Conservation (phyloP, 2,888 invertebrate species). For the Hanleya hanleyi region DNA sequence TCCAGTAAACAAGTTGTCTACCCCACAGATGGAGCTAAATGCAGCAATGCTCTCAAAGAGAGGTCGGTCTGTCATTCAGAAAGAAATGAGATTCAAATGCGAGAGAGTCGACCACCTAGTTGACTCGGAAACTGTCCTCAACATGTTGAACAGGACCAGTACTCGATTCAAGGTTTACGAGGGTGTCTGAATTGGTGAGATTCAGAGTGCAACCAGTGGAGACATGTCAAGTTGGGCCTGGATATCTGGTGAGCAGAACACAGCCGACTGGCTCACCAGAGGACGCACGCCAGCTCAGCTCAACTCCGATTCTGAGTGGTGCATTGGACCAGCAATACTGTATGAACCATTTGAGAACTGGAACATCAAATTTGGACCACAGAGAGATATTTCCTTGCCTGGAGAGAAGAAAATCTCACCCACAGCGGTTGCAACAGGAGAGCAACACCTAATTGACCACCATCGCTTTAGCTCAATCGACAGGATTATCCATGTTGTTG, state of each 20-base stretch:
- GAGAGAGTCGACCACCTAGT: not conserved
- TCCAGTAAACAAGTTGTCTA: slow-evolving; percentile 6
- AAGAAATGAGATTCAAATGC: slow-evolving; percentile 7
- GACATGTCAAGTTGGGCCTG: slow-evolving; percentile 10
- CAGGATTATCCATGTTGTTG: not conserved
- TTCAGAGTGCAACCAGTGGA: slow-evolving; percentile 9
- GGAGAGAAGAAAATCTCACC: slow-evolving; percentile 8
- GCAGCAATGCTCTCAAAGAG: slow-evolving; percentile 11
- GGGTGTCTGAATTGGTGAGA: slow-evolving; percentile 14
- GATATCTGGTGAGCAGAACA: slow-evolving; percentile 9
- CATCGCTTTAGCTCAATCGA: not conserved
- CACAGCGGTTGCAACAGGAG: not conserved
- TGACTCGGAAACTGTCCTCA: slow-evolving; percentile 14
- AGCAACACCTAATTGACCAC: not conserved
- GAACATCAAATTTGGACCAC: slow-evolving; percentile 1
- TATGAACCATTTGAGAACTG: not conserved
- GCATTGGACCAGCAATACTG: not conserved
- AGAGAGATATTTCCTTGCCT: not conserved
- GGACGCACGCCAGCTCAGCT: not conserved
- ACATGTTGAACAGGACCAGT: slow-evolving; percentile 12
- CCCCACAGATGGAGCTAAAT: slow-evolving; percentile 16
- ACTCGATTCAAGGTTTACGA: slow-evolving; percentile 10
- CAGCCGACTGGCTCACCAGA: slow-evolving; percentile 16
- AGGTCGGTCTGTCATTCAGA: not conserved
- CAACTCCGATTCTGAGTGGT: not conserved